Conservation (phyloP, 2,888 invertebrate genomes). For the Pachliopta kotzebuea region DNA sequence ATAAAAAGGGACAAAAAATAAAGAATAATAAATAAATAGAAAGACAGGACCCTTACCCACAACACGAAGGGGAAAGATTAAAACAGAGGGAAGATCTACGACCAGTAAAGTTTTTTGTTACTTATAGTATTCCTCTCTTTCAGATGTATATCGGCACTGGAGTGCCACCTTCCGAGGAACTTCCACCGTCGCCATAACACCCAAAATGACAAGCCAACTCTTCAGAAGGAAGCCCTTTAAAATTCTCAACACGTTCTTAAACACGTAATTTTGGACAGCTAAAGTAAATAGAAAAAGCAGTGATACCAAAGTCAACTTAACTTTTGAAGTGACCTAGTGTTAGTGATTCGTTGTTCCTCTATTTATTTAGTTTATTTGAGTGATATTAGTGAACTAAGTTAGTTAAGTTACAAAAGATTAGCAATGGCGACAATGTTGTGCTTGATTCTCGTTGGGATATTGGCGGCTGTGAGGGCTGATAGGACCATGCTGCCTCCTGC, state of each 20-base stretch:
- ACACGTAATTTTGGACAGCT: constrained; percentile 53
- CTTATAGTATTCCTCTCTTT: constrained; percentile 40
- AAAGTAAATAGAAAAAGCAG: constrained; percentile 28
- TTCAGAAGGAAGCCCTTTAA: constrained; percentile 63
- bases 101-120: no score
- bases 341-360: constrained; percentile 45
- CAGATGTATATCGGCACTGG: constrained; percentile 51
- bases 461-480: constrained; percentile 53
- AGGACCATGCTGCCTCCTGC: constrained; percentile 72
- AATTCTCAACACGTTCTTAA: constrained; percentile 61
- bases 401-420: constrained; percentile 47
- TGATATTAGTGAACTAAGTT: constrained; percentile 67
- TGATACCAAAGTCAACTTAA: constrained; percentile 42
- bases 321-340: constrained; percentile 47
- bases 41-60: no score
- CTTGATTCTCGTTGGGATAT: constrained; percentile 48
- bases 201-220: constrained; percentile 62
- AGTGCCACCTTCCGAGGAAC: constrained; percentile 41
- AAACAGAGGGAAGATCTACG: no score
- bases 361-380: constrained; percentile 55
- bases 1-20: no score
- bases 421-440: constrained; percentile 55
- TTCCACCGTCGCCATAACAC: constrained; percentile 43
- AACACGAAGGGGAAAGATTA: no score
- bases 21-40: no score